These are phyloP conservation scores for Eurytemora carolleeae DNA, from an alignment of 1,140 invertebrate species.

Conservation along the genomic window DNA sequence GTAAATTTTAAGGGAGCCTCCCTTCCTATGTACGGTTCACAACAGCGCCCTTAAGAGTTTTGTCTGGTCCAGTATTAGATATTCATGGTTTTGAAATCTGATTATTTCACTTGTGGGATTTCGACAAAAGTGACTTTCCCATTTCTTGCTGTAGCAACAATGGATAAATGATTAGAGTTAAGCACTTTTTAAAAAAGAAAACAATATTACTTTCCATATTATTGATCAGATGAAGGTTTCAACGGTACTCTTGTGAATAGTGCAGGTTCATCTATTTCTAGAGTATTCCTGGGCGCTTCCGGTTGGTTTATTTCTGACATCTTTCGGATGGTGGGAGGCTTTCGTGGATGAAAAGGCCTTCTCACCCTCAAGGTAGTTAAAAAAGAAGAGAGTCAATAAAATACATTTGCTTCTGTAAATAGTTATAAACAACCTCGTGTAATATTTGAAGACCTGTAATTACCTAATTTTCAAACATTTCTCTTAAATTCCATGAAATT, in stretches of 20 bases:
- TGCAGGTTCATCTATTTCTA: background rate
- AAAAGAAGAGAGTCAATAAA: background rate
- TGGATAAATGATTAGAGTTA: background rate
- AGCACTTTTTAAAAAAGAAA: background rate
- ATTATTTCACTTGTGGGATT: background rate
- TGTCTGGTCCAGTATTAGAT: background rate
- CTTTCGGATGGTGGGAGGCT: conserved; percentile 34
- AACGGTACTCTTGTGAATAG: background rate
- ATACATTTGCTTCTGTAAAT: background rate
- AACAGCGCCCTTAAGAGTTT: background rate
- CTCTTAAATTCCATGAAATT: background rate
- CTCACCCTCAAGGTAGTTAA: background rate
- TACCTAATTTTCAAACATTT: no score
- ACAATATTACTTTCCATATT: background rate
- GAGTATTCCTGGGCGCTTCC: conserved; percentile 26
- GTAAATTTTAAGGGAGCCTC: no score
- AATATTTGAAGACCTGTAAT: background rate
- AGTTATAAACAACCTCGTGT: background rate
- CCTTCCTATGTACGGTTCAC: background rate
- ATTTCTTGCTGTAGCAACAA: background rate
- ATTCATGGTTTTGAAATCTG: background rate
- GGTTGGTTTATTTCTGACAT: conserved; percentile 28
- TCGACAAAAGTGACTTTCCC: no score
- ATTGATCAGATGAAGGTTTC: background rate
- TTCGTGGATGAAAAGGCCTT: conserved; percentile 24